Base-by-base conservation (phyloP, 2,888 invertebrate species). In the Lithophane ornitopus region DNA sequence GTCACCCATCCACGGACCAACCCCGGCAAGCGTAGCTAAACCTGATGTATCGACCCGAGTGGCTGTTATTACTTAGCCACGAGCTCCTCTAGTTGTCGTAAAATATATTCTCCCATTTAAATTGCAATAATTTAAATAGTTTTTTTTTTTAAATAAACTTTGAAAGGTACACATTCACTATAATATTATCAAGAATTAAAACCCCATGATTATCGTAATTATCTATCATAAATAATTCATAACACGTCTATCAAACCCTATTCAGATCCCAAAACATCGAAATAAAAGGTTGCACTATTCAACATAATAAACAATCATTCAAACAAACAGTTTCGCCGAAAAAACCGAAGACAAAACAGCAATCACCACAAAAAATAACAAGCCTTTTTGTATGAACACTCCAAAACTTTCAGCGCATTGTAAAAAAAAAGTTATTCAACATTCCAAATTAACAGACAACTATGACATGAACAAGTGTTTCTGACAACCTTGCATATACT, bases 381-480 rank as follows among this genome's bases (percentile, higher is more conserved):
- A 88, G 84, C 84, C 90, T 90, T 93, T 90, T 91, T 91, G 87
- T 89, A 73, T 58, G 74, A 68, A 79, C 80, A 87, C 77, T 83
- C 87, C 89, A 89, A 91, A 91, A 92, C 92, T 94, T 93, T 94
- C 93, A 93, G 93, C 93, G 92, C 93, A 93, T 93, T 91, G 91
- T 92, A 91, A 90, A 89, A 92, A 91, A 91, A 92, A 92, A 58
- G 91, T 89, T 82, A 87, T 88, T 88, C 87, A 91, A 93, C 94
- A 92, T 91, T 91, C 92, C 92, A 94, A 95, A 95, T 95, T 95
- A 95, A 95, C 95, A 95, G 95, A 95, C 95, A 94, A 93, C 93
- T 95, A 94, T 95, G 95, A 95, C 96, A 95, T 93, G 93, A 93
- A 95, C 95, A 95, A 95, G 95, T 95, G 94, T 89, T 91, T 90